Conservation (phyloP, 2,888 invertebrate species). For the Macrosoma leucophasiata region DNA sequence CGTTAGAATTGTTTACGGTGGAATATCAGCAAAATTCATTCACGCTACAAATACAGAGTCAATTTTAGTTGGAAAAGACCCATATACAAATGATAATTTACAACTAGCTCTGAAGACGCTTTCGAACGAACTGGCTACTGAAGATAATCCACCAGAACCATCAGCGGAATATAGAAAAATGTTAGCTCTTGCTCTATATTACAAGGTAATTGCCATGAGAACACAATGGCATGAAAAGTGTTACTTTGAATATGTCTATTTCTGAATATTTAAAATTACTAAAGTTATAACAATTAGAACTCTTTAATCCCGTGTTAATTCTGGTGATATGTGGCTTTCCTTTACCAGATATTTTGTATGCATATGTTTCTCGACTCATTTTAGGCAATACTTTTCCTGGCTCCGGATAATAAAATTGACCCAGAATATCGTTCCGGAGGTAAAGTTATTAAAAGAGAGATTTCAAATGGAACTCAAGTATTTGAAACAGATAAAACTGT, state of each 20-base stretch:
- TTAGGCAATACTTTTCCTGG: constrained; percentile 72
- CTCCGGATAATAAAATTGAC: constrained; percentile 66
- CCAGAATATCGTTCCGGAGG: constrained; percentile 75
- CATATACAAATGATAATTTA: constrained; percentile 54
- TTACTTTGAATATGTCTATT: background rate
- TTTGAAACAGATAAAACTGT: constrained; percentile 80
- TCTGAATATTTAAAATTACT: background rate
- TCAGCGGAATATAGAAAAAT: constrained; percentile 74
- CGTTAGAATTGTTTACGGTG: constrained; percentile 77
- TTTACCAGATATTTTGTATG: constrained; percentile 21
- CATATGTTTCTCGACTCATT: constrained; percentile 29
- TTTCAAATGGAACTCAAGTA: constrained; percentile 82
- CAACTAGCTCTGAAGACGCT: constrained; percentile 44
- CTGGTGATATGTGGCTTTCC: background rate
- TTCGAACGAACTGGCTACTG: constrained; percentile 38
- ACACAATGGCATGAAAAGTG: background rate
- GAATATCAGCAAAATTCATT: constrained; percentile 58
- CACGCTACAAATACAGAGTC: constrained; percentile 73
- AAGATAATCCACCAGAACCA: constrained; percentile 64
- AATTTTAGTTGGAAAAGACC: constrained; percentile 55
- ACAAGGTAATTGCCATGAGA: constrained; percentile 65
- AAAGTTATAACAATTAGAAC: background rate
- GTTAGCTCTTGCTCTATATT: constrained; percentile 77
- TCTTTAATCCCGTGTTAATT: constrained; percentile 2
- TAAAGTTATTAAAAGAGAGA: constrained; percentile 71